Evolutionary conservation across 2,797 vertebrate genomes (phyloP), one percentile per base, ranked within the genome.

Genomic region (Fratercula arctica): DNA sequence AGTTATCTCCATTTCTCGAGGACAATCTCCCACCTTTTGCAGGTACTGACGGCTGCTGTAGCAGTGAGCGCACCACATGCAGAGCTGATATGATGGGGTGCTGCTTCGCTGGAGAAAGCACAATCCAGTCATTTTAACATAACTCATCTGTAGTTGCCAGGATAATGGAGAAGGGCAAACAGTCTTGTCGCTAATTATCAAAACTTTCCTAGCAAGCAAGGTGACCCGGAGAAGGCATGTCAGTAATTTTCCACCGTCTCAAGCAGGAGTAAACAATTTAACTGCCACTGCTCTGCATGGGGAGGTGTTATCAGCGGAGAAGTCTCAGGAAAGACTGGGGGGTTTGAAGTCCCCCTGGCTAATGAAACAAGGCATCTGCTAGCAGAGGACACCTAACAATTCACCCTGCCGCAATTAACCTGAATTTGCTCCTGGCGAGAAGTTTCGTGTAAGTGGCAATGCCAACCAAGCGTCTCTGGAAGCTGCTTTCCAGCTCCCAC

Each of bases 181-280:
- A 50, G 39, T 25, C 85, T 88, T 81, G 54, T 79, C 46, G 90
- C 54, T 82, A 93, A 96, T 96, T 94, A 91, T 73, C 85, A 64
- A 79, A 95, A 92, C 67, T 88, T 96, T 37, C 66, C 61, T 88
- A 61, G 87, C 66, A 25, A 78, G 54, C 0, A 11, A 93, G 79
- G 92, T 92, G 89, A 95, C 87, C 61, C 79, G 81, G 59, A 83
- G 85, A 63, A 95, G 35, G 48, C 69, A 63, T 23, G 1, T 76
- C 73, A 48, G 82, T 92, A 85, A 83, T 93, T 94, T 96, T 93
- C 93, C 90, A 89, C n/a, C 4, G 0, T 92, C 89, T 92, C 92
- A 81, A 48, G 61, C 31, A 91, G 78, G 54, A 91, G 81, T 92
- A 92, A 95, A 95, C 93, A 95, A 72, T 81, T 85, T 87, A 77